Conservation (phyloP, 2,888 invertebrate species). For the Latheticus oryzae region DNA sequence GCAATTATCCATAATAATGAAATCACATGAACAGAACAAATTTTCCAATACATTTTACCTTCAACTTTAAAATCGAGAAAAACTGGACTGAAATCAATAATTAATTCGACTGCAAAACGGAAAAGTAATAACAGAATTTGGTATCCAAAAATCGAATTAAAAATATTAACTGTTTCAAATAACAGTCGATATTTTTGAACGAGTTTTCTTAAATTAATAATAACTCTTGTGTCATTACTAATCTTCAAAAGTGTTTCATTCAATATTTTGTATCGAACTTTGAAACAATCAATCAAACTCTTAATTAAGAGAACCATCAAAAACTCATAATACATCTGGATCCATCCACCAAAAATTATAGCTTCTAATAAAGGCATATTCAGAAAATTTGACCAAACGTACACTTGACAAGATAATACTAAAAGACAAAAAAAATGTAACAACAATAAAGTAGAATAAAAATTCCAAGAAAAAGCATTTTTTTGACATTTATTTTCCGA, state of each 20-base stretch:
- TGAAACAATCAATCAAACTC: not conserved
- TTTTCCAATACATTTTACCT: too few species aligned
- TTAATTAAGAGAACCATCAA: not conserved
- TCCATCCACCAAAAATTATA: too few species aligned
- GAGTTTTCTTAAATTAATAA: too few species aligned
- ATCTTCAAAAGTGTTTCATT: not conserved
- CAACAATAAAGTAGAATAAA: not conserved
- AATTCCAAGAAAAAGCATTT: not conserved
- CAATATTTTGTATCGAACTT: constrained; percentile 1
- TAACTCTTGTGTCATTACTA: not conserved
- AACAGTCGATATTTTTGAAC: constrained; percentile 2
- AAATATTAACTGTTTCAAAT: constrained; percentile 5
- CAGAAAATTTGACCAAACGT: not conserved
- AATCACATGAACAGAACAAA: too few species aligned
- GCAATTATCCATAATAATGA: too few species aligned
- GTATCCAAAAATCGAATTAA: constrained; percentile 8
- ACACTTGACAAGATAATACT: not conserved
- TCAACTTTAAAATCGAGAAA: too few species aligned
- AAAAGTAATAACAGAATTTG: constrained; percentile 8
- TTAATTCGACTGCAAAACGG: not conserved
- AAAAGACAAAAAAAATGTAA: not conserved
- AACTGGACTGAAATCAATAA: too few species aligned
- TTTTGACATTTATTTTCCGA: not conserved
- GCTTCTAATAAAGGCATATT: too few species aligned
- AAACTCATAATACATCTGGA: not conserved